These are phyloP conservation scores for Amphipyra tragopoginis DNA, from an alignment of 2,888 invertebrate species.

Conservation along the genomic window DNA sequence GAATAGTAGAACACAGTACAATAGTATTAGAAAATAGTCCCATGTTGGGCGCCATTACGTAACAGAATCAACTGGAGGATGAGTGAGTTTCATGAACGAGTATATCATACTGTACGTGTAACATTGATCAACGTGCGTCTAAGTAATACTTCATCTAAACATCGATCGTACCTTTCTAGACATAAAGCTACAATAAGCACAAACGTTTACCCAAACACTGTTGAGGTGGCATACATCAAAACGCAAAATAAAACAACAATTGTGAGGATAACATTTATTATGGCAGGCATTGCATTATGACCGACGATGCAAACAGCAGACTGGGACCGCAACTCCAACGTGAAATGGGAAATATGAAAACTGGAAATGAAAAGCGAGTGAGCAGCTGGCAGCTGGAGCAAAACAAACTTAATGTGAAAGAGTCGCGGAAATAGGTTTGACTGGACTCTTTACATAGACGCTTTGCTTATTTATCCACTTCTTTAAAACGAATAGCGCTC, in stretches of 20 bases:
- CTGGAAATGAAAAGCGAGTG: conserved; percentile 74
- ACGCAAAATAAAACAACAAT: conserved; percentile 87
- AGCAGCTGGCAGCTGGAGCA: conserved; percentile 70
- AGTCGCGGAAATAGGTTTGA: conserved; percentile 70
- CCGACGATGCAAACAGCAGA: conserved; percentile 73
- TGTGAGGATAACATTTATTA: conserved; percentile 84
- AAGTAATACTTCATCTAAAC: conserved; percentile 59
- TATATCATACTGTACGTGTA: conserved; percentile 35
- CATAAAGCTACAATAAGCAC: conserved; percentile 66
- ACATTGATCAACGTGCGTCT: conserved; percentile 52
- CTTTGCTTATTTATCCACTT: conserved; percentile 67
- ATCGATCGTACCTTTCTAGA: conserved; percentile 54
- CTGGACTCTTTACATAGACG: conserved; percentile 67
- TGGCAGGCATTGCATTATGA: conserved; percentile 71
- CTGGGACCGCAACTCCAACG: conserved; percentile 60
- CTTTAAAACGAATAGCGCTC: conserved; percentile 53
- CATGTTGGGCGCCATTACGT: conserved; percentile 60
- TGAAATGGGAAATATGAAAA: conserved; percentile 74
- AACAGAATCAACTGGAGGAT: conserved; percentile 47
- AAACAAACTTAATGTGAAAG: conserved; percentile 75
- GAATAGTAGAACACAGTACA: neutral
- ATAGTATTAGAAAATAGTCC: conserved; percentile 28
- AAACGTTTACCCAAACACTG: conserved; percentile 50
- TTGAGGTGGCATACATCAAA: conserved; percentile 62
- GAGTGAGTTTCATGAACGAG: conserved; percentile 47